Percentiles rank a stretch among this genome's conserved stretches.
phyloP scores from a whole-genome alignment of 2,797 vertebrate species.

The Pseudochromis fuscus region DNA sequence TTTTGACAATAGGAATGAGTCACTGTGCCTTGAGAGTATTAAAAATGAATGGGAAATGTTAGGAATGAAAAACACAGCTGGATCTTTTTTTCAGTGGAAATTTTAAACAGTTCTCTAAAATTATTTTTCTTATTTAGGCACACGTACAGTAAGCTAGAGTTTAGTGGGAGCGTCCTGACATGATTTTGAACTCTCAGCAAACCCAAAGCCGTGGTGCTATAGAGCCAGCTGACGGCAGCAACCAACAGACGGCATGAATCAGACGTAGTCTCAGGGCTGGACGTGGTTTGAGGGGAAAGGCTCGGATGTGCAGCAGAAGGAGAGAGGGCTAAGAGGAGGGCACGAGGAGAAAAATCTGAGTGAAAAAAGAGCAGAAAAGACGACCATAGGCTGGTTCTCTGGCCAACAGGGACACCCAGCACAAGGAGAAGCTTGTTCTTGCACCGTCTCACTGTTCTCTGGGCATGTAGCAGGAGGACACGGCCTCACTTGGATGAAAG shows the following conservation, averaged over 20 bases:
- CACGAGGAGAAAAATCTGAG: conserved; percentile 26
- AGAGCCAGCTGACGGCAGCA: conserved; percentile 52
- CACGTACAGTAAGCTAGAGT: conserved; percentile 30
- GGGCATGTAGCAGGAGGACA: conserved; percentile 59
- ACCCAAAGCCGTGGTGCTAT: conserved; percentile 13
- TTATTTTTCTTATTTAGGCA: conserved; percentile 15
- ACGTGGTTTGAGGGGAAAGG: conserved; percentile 65
- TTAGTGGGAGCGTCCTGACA: conserved; percentile 20
- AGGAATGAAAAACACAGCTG: neutral
- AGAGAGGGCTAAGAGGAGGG: conserved; percentile 45
- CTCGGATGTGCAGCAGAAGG: conserved; percentile 62
- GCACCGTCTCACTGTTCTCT: conserved; percentile 33
- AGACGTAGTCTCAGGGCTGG: conserved; percentile 70
- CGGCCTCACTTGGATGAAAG: conserved; percentile 59
- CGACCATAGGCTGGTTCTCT: conserved; percentile 26
- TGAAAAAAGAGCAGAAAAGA: conserved; percentile 14
- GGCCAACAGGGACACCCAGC: conserved; percentile 60
- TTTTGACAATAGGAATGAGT: conserved; percentile 21
- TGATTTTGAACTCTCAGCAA: conserved; percentile 26
- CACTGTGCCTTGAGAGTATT: conserved; percentile 3
- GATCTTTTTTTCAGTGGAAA: neutral
- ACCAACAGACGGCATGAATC: conserved; percentile 69
- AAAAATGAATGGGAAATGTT: neutral
- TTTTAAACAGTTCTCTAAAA: conserved; percentile 12
- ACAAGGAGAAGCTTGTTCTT: conserved; percentile 81